Evolutionary conservation across 1,140 invertebrate genomes (phyloP).

Genomic region (Wasmannia auropunctata): DNA sequence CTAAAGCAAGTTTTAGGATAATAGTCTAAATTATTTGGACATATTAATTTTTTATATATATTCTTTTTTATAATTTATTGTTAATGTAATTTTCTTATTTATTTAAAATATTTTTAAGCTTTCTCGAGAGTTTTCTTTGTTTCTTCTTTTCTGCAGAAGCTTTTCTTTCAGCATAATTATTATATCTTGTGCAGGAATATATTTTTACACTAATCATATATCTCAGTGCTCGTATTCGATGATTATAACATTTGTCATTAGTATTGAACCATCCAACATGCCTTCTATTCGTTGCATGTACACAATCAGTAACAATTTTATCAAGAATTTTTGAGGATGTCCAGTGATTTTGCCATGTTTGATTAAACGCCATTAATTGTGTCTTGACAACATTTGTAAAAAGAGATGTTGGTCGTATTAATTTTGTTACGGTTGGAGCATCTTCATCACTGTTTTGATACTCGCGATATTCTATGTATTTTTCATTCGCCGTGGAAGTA

Average conservation of each 20-base stretch:
- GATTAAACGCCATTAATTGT: neutral
- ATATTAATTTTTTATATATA: no score
- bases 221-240: neutral
- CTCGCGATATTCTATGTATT: no score
- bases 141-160: no score
- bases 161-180: neutral
- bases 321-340: neutral
- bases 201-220: neutral
- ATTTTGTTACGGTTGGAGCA: neutral
- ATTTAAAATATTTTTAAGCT: no score
- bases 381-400: neutral
- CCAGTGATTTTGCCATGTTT: neutral
- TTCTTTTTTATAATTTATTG: no score
- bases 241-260: neutral
- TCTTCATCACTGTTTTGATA: no score
- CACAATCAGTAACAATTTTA: neutral
- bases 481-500: neutral
- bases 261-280: neutral
- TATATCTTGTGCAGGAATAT: constrained; percentile 22
- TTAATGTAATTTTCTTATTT: no score
- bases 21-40: no score
- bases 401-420: neutral
- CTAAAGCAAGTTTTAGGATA: no score
- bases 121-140: no score
- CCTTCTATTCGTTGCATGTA: neutral